phyloP scores from a whole-genome alignment of 1,140 invertebrate genomes.

The Drosophila navojoa region DNA sequence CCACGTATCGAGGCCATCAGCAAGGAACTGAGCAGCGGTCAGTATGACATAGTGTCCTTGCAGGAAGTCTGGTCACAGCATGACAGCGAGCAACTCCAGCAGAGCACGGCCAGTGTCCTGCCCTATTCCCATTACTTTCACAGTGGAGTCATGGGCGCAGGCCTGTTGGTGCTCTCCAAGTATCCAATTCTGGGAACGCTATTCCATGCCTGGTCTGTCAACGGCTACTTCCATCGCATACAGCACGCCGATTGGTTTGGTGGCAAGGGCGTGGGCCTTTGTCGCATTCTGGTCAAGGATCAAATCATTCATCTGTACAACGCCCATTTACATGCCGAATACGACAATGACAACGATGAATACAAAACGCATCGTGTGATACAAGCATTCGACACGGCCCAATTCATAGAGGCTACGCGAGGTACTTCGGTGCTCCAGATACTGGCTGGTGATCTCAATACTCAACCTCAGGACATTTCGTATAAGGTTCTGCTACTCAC shows the following conservation, averaged over 20 bases:
- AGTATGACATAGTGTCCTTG: conserved; percentile 95
- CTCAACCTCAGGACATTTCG: conserved; percentile 93
- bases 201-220: conserved; percentile 96
- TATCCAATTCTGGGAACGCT: conserved; percentile 94
- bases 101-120: conserved; percentile 86
- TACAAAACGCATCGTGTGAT: conserved; percentile 95
- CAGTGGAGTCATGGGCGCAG: conserved; percentile 96
- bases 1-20: conserved; percentile 92
- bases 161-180: conserved; percentile 95
- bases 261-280: conserved; percentile 97
- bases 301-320: conserved; percentile 92
- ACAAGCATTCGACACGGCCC: conserved; percentile 96
- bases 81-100: conserved; percentile 89
- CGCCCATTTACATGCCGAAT: conserved; percentile 98
- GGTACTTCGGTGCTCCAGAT: conserved; percentile 91
- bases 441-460: conserved; percentile 96
- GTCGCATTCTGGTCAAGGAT: conserved; percentile 88
- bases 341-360: conserved; percentile 92
- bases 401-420: conserved; percentile 95
- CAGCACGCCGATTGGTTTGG: conserved; percentile 99
- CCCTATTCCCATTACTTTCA: conserved; percentile 97
- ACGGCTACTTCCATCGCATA: conserved; percentile 98
- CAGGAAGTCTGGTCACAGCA: conserved; percentile 94
- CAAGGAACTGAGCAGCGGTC: conserved; percentile 87
- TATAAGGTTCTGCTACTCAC: conserved; percentile 86